Conservation (phyloP, 2,797 vertebrate species). For the Hoplostethus mediterraneus region DNA sequence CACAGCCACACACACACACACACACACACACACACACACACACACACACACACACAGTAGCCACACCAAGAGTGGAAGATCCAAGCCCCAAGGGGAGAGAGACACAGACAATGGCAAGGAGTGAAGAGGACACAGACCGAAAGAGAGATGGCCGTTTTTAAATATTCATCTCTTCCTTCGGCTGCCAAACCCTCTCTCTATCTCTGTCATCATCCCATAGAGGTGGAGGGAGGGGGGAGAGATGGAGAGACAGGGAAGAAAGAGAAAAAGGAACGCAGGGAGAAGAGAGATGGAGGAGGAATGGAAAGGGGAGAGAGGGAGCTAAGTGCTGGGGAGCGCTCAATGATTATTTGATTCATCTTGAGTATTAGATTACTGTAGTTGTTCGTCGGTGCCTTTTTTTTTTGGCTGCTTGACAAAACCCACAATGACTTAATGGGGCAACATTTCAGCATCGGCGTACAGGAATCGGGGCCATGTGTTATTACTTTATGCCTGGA, state of each 20-base stretch:
- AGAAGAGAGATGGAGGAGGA: slow-evolving; percentile 15
- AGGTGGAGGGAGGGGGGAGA: slow-evolving; percentile 42
- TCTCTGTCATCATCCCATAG: slow-evolving; percentile 54
- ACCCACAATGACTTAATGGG: slow-evolving; percentile 60
- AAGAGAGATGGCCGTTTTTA: slow-evolving; percentile 64
- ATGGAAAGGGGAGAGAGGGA: slow-evolving; percentile 36
- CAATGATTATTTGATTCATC: slow-evolving; percentile 55
- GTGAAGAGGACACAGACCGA: slow-evolving; percentile 44
- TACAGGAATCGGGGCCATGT: slow-evolving; percentile 7
- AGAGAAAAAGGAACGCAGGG: not conserved
- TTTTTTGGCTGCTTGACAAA: slow-evolving; percentile 52
- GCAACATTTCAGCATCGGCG: slow-evolving; percentile 53
- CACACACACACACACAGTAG: slow-evolving; percentile 22
- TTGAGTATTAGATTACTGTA: slow-evolving; percentile 27
- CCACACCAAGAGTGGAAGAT: slow-evolving; percentile 55
- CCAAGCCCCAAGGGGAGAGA: slow-evolving; percentile 60
- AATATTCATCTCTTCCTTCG: slow-evolving; percentile 76
- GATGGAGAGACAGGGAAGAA: slow-evolving; percentile 30
- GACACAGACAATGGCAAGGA: slow-evolving; percentile 64
- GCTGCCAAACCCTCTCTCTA: slow-evolving; percentile 69
- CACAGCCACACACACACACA: slow-evolving; percentile 12
- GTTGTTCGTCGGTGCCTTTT: not conserved
- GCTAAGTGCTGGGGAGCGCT: slow-evolving; percentile 26
- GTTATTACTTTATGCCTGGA: slow-evolving; percentile 11
- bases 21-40: slow-evolving; percentile 14